Conservation (phyloP, 2,113 vertebrate species). For the Pteropus alecto region DNA sequence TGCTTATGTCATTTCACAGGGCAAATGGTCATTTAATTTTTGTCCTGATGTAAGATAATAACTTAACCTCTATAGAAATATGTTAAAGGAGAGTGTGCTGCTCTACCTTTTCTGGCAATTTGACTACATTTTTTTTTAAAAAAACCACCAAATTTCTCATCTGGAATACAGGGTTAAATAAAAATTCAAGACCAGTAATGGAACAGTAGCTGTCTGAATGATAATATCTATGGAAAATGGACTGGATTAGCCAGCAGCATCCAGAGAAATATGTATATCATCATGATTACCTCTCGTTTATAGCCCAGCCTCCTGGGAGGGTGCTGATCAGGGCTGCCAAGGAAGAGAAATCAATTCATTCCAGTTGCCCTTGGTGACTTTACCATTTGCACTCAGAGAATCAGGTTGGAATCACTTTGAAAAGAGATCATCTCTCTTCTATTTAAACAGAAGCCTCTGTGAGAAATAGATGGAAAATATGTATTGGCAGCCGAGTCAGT, state of each 20-base stretch:
- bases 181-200: not conserved
- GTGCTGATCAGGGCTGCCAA: not conserved
- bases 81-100: not conserved
- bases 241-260: not conserved
- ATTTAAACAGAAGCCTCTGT: slow-evolving; percentile 56
- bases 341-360: slow-evolving; percentile 62
- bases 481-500: slow-evolving; percentile 48
- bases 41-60: not conserved
- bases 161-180: slow-evolving; percentile 36
- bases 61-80: not conserved
- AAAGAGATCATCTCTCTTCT: slow-evolving; percentile 38
- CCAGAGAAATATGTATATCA: not conserved
- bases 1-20: not conserved
- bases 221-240: slow-evolving; percentile 17
- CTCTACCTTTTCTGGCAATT: not conserved
- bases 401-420: slow-evolving; percentile 48
- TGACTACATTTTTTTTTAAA: not conserved
- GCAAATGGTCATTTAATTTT: not conserved
- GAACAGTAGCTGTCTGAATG: not conserved
- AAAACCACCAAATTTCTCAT: not conserved
- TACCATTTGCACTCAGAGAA: slow-evolving; percentile 51
- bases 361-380: slow-evolving; percentile 65
- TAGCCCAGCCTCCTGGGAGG: not conserved
- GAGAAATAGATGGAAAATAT: slow-evolving; percentile 16
- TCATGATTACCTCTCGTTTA: not conserved